Conservation (phyloP, 2,888 invertebrate species). For the Phanerotoma sp. region DNA sequence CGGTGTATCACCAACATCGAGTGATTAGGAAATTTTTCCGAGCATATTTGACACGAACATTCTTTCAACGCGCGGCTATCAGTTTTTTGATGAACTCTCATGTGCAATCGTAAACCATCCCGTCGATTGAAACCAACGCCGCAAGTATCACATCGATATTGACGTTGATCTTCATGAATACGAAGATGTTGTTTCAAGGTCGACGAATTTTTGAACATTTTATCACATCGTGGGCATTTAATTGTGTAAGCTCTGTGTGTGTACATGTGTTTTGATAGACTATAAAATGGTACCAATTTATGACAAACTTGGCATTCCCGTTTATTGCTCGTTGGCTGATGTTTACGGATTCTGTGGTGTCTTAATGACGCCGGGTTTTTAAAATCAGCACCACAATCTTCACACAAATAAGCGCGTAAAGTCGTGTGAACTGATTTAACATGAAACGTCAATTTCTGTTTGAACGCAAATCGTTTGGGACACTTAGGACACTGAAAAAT, state of each 20-base stretch:
- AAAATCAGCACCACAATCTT: slow-evolving; percentile 55
- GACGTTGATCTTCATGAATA: slow-evolving; percentile 55
- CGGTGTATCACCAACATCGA: slow-evolving; percentile 54
- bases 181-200: slow-evolving; percentile 54
- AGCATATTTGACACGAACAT: slow-evolving; percentile 55
- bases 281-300: slow-evolving; percentile 53
- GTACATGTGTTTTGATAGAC: slow-evolving; percentile 56
- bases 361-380: slow-evolving; percentile 55
- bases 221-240: slow-evolving; percentile 54
- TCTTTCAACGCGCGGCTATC: slow-evolving; percentile 53
- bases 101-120: slow-evolving; percentile 51
- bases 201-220: slow-evolving; percentile 56
- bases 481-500: slow-evolving; percentile 54
- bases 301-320: slow-evolving; percentile 52
- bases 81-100: slow-evolving; percentile 53
- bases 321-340: slow-evolving; percentile 51
- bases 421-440: slow-evolving; percentile 54
- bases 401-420: slow-evolving; percentile 50
- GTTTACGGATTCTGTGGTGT: slow-evolving; percentile 54
- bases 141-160: slow-evolving; percentile 53
- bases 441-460: slow-evolving; percentile 54
- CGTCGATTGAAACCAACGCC: slow-evolving; percentile 55
- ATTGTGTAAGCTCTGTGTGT: slow-evolving; percentile 55
- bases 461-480: slow-evolving; percentile 54
- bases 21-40: slow-evolving; percentile 55